Base-by-base conservation (phyloP, 1,140 invertebrate genomes). In the Drosophila baimaii region DNA sequence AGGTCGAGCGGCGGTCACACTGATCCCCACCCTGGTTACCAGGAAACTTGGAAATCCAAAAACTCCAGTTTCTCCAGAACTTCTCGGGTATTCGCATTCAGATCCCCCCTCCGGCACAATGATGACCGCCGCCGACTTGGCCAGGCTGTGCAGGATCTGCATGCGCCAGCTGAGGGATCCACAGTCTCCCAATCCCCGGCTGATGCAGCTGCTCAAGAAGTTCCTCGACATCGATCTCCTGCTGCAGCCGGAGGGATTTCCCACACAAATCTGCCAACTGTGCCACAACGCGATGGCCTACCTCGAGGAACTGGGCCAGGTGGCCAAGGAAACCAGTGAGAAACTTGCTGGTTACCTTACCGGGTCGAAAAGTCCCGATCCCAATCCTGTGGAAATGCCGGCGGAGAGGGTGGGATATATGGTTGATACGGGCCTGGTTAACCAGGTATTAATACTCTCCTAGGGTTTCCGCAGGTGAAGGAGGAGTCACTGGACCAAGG, bases 101-200 rank as follows among this genome's bases (percentile, higher is more conserved):
- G 52, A 80, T 63, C 59, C 39, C n/a, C n/a, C n/a, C n/a, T n/a
- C n/a, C 44, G 81, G 77, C 39, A 64, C 51, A 27, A 88, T 88
- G 83, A 62, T 89, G 35, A 74, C 47, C 58, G 55, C 77, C 37
- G 56, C 72, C 9, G 89, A 91, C 70, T 39, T 91, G 55, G 83
- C 83, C 31, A 68, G 74, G 35, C 66, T 91, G 17, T 91, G 90
- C 75, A 79, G 90, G 41, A 88, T 90, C 41, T 91, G 90, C 41
- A 57, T 91, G 41, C 81, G 75, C 3, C 83, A 77, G 15, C 51
- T 91, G 70, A 59, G 77, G 15, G 81, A 90, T 13, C 47, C 72
- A 8, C 61, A 77, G 21, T 35, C 44, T 5, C 37, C 29, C 15
- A 49, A 76, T 12, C 25, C 70, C 0, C 63, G 78, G 15, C 62